phyloP scores from a whole-genome alignment of 2,888 invertebrate genomes.

The Malacosoma neustria region DNA sequence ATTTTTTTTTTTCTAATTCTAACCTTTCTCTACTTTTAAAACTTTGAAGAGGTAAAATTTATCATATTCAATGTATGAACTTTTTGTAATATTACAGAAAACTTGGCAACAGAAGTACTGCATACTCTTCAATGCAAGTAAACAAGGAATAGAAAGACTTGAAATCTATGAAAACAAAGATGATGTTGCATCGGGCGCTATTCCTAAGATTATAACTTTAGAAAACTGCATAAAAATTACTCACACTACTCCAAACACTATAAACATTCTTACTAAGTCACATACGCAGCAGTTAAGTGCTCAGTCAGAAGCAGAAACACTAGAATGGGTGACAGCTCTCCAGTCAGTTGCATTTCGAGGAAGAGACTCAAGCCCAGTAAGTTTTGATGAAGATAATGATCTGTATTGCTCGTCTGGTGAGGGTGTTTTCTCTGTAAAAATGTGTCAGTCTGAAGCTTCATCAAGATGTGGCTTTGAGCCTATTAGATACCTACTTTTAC shows the following conservation, averaged over 20 bases:
- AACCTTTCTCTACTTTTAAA: too few species aligned
- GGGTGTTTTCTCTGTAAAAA: conserved; percentile 85
- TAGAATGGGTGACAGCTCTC: conserved; percentile 85
- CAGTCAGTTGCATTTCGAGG: conserved; percentile 89
- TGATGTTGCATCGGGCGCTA: conserved; percentile 76
- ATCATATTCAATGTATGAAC: too few species aligned
- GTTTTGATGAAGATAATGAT: conserved; percentile 90
- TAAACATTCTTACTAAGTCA: conserved; percentile 84
- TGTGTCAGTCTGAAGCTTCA: conserved; percentile 86
- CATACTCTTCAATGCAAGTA: conserved; percentile 86
- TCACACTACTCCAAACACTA: conserved; percentile 76
- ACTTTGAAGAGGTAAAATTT: too few species aligned
- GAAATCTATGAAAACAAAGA: conserved; percentile 90
- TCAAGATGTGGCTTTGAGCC: conserved; percentile 83
- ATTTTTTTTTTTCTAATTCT: too few species aligned
- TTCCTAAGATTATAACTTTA: conserved; percentile 86
- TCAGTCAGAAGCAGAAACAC: conserved; percentile 79
- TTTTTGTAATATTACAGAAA: conserved; percentile 77
- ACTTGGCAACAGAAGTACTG: conserved; percentile 87
- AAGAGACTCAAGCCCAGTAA: conserved; percentile 70
- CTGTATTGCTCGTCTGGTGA: conserved; percentile 91
- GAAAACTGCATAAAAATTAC: conserved; percentile 92
- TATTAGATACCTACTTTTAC: conserved; percentile 81
- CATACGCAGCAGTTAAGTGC: conserved; percentile 77
- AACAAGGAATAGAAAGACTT: conserved; percentile 88